Evolutionary conservation across 2,113 vertebrate genomes (phyloP).

Genomic region (Cyprinodon brontotheroides): DNA sequence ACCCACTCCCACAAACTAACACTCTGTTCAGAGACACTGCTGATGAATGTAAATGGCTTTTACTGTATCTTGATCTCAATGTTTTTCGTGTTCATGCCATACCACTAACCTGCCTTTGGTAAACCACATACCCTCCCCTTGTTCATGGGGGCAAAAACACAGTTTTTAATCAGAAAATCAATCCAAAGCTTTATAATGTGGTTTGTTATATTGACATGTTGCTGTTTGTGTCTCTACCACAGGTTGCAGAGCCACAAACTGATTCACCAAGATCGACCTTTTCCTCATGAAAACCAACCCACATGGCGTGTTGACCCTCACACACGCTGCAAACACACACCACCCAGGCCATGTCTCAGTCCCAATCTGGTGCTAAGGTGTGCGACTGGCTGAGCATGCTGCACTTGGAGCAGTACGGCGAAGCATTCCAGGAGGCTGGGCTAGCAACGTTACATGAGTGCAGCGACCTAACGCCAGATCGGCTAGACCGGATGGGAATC

Average conservation of each 20-base stretch:
- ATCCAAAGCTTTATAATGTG: not conserved
- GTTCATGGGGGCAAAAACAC: not conserved
- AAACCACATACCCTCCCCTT: not conserved
- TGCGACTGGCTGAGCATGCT: constrained; percentile 84
- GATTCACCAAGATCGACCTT: constrained; percentile 13
- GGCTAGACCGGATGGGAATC: constrained; percentile 83
- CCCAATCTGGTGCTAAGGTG: constrained; percentile 64
- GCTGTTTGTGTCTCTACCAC: constrained; percentile 26
- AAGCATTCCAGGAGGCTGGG: constrained; percentile 76
- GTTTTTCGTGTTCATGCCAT: no score
- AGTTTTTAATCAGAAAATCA: not conserved
- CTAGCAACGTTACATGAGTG: constrained; percentile 80
- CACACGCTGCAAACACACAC: constrained; percentile 1
- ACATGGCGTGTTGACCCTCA: constrained; percentile 11
- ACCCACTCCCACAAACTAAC: no score
- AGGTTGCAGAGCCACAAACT: constrained; percentile 52
- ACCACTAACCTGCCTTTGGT: not conserved
- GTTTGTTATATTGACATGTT: not conserved
- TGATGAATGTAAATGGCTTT: no score
- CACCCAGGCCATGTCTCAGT: constrained; percentile 65
- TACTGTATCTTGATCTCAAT: no score
- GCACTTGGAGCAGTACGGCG: constrained; percentile 88
- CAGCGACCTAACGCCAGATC: constrained; percentile 73
- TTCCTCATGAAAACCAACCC: constrained; percentile 18
- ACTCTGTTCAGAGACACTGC: no score